Base-by-base conservation (phyloP, 2,888 invertebrate species). In the Ceriagrion tenellum region DNA sequence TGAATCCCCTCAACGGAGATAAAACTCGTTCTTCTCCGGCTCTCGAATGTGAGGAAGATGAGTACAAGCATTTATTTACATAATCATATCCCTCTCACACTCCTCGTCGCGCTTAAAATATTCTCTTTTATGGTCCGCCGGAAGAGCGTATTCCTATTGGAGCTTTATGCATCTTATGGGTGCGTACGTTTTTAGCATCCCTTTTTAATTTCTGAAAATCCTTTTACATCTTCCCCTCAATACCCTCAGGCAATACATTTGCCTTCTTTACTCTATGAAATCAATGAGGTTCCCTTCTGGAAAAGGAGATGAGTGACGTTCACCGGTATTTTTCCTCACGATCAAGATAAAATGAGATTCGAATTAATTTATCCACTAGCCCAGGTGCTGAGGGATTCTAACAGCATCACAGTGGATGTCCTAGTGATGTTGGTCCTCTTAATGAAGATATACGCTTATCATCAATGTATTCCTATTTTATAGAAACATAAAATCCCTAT, bases 41-140 rank as follows among this genome's bases (percentile, higher is more conserved):
- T 81, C 81, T 81, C 81, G 91, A 59, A 91, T 63, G 91, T 63
- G 91, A 40, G 74, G 93, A 93, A 93, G 93, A 93, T 93, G 93
- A 93, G 93, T 93, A 69, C 69, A 69, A 69, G 69, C 74, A 93
- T 93, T 93, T 93, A 93, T 93, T 93, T 93, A 93, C 93, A 69
- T 93, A 93, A 93, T 93, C 93, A 69, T 93, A 93, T 93, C 93
- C 47, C 81, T 20, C 59, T 12, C 20, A 16, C 20, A n/a, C 20
- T 2, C 59, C 59, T 59, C 59, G 4, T 47, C 93, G 47, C 69
- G 69, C 69, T 93, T 47, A 93, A 93, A 93, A 93, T 69, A 69
- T 69, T 69, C 47, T 74, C 69, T 91, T 74, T 93, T 93, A 93
- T 93, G 47, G 47, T 18, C 74, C 93, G 16, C n/a, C 16, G 74